phyloP scores from a whole-genome alignment of 2,113 vertebrate species.

The Phasianus colchicus region DNA sequence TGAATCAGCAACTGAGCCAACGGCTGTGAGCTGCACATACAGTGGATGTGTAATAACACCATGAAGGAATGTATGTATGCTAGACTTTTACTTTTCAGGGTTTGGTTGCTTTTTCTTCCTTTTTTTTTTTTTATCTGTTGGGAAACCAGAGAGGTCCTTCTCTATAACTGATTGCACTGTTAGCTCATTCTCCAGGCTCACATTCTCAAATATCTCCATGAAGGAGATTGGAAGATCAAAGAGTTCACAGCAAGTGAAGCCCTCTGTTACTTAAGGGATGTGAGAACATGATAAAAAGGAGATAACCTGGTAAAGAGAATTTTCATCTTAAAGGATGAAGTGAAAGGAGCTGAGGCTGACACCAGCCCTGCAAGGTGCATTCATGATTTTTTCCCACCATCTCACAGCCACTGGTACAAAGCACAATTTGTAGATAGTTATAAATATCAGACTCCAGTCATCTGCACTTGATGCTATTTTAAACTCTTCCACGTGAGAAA shows the following conservation, averaged over 20 bases:
- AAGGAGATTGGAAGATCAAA: neutral
- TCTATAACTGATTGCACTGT: neutral
- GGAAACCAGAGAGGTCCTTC: neutral
- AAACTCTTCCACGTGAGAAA: constrained; percentile 56
- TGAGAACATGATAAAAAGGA: neutral
- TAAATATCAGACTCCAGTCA: constrained; percentile 32
- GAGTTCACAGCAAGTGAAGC: neutral
- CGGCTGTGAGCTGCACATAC: neutral
- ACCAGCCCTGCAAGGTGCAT: constrained; percentile 14
- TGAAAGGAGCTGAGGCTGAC: neutral
- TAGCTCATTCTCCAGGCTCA: neutral
- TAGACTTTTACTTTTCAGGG: neutral
- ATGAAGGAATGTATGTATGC: neutral
- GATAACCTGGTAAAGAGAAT: neutral
- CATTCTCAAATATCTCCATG: neutral
- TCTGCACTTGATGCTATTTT: constrained; percentile 54
- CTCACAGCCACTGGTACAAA: constrained; percentile 5
- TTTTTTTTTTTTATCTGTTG: neutral
- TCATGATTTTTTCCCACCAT: constrained; percentile 12
- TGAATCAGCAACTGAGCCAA: neutral
- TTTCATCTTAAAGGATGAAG: neutral
- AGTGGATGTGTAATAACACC: neutral
- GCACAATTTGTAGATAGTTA: constrained; percentile 22
- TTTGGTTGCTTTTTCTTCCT: neutral
- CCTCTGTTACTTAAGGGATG: neutral